Evolutionary conservation across 2,888 invertebrate species (phyloP), one percentile per base, ranked within the genome.

Genomic region (Empis livida): DNA sequence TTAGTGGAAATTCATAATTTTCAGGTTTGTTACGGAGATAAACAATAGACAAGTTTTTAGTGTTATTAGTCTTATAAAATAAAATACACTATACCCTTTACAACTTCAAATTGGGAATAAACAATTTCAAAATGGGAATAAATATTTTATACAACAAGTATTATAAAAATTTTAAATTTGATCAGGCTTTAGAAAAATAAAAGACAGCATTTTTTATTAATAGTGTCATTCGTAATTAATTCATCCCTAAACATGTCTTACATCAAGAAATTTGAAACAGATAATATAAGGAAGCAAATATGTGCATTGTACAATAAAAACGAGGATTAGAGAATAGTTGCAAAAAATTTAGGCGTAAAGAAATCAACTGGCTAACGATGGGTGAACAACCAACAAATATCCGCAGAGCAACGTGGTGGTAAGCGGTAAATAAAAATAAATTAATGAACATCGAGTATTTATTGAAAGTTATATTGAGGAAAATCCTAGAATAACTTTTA

Each of bases 321-420:
- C 31, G 27, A 30, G 14, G 42, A 42, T 27, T 30, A 30, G 42
- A 42, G 42, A 27, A 14, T 30, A 30, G n/a, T 42, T 30, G 30
- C 30, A 42, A 42, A 42, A 42, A 42, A 27, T 30, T 42, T 42
- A 42, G 42, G 30, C 27, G 42, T 42, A 27, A 42, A 42, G 31
- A 27, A 27, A 30, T 30, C 42, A 14, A 42, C 15, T 30, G n/a
- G 13, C 30, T 42, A 42, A 14, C n/a, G 38, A 38, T 38, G 15
- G 38, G 38, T 38, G 14, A 38, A n/a, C n/a, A n/a, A n/a, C n/a
- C n/a, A n/a, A n/a, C n/a, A n/a, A n/a, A n/a, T n/a, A n/a, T n/a
- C n/a, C 27, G 30, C 11, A 42, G 6, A 42, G 16, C 30, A 27
- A 42, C 27, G 42, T 30, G 42, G 27, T 42, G 42, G 42, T 10